Base-by-base conservation (phyloP, 2,797 vertebrate genomes). In the Hafferia zeledoni region DNA sequence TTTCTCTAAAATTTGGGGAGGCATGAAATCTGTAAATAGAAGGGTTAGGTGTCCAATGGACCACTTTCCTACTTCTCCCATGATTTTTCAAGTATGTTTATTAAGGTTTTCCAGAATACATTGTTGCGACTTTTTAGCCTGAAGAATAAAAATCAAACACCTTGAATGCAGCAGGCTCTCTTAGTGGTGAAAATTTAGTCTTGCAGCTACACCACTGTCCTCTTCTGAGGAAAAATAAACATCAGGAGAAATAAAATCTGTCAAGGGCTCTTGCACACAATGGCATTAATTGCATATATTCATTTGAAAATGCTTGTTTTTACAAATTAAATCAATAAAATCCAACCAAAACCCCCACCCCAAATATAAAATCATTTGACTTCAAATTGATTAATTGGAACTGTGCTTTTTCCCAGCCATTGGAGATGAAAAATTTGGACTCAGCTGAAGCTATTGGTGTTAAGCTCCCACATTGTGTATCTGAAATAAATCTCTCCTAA, bases 11-110 rank as follows among this genome's bases (percentile, higher is more conserved):
- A n/a, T 53, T 84, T 69, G 12, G 3, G 19, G 63, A 79, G 16
- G 7, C 4, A 0, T 43, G 12, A 39, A 50, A 82, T 52, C 28
- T 56, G 1, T 75, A 50, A 49, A n/a, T 19, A 33, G 75, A 81
- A 76, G 4, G 2, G 3, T 25, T 25, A 1, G 5, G 2, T 28
- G 7, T 72, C 61, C 33, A 44, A 2, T 50, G 13, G 28, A 13
- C 28, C 10, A 9, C 41, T 67, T 71, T 24, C 6, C 35, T 83
- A 0, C 44, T 94, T 89, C 65, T 31, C 9, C 30, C 8, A 2
- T 27, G 20, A 9, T 15, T 43, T 64, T 85, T 82, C 47, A 68
- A n/a, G 13, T 11, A 2, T 72, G 15, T n/a, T 75, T 60, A 11
- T 64, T 80, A 35, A 87, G 6, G 19, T 89, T 4, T 47, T 83